Base-by-base conservation (phyloP, 2,888 invertebrate species). In the Azorinus chamasolen region DNA sequence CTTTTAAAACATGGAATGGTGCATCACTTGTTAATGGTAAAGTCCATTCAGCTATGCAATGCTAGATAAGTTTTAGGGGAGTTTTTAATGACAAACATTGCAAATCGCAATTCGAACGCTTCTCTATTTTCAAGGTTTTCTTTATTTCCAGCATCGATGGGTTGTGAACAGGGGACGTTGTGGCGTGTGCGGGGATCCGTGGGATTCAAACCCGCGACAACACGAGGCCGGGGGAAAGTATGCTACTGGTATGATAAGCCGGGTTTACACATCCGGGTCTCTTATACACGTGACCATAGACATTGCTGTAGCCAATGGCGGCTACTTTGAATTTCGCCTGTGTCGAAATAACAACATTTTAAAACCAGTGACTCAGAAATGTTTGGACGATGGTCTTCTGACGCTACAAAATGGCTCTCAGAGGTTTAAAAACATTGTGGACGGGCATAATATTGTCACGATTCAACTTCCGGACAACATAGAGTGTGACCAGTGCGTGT, bases 121-220 rank as follows among this genome's bases (percentile, higher is more conserved):
- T n/a, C n/a, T n/a, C n/a, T n/a, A n/a, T n/a, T n/a, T n/a, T n/a
- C n/a, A n/a, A 51, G 20, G 5, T 41, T 22, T 41, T 12, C 20
- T 66, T 4, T 32, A 24, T 48, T 61, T 65, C 46, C 51, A 79
- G 79, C 46, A 55, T 41, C 66, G 69, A 39, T 75, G 71, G 72
- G 61, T 48, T 46, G 46, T 37, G 5, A 75, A 79, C 37, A 46
- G 61, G 5, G 81, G 81, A 2, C 63, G 65, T 61, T 81, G 81
- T 53, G 81, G 81, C 0, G 65, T 72, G 0, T 81, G 81, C 50
- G 81, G 81, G 1, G 78, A 81, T 20, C 75, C 81, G 12, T 78
- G 78, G 81, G 75, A 78, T 25, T 43, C 41, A 2, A 68, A 59
- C 41, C 71, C 71, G 22, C 68, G 78, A 5, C 61, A 66, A 25